Percentiles rank a stretch among this genome's conserved stretches.
phyloP scores from a whole-genome alignment of 2,113 vertebrate species.

The Dipodomys merriami region DNA sequence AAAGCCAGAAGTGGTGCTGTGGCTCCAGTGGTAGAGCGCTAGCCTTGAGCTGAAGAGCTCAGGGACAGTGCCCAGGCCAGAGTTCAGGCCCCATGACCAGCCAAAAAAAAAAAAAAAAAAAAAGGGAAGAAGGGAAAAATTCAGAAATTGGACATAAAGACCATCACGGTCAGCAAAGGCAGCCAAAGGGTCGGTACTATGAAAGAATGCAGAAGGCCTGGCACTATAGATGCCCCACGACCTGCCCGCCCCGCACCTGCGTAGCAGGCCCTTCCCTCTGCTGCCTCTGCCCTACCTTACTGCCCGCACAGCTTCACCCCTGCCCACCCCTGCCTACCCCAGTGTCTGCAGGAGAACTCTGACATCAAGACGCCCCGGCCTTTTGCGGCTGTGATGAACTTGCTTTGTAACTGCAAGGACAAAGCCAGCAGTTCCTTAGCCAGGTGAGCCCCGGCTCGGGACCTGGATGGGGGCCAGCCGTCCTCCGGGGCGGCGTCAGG shows the following conservation, averaged over 20 bases:
- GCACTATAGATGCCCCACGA: background rate
- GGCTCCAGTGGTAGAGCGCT: too few species aligned
- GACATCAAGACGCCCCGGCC: slow-evolving; percentile 90
- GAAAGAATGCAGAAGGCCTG: too few species aligned
- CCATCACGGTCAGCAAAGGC: too few species aligned
- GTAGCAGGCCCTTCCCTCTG: too few species aligned
- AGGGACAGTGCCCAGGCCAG: too few species aligned
- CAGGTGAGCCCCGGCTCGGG: slow-evolving; percentile 83
- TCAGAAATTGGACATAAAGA: too few species aligned
- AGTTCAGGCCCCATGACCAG: too few species aligned
- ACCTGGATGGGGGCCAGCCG: accelerated
- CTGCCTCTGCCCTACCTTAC: too few species aligned
- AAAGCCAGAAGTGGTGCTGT: too few species aligned
- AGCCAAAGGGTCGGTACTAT: background rate
- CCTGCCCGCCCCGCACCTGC: too few species aligned
- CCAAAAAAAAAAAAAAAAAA: background rate
- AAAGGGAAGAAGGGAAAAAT: background rate
- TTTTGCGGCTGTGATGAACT: slow-evolving; percentile 89
- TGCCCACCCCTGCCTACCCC: slow-evolving; percentile 24
- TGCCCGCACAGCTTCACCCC: too few species aligned
- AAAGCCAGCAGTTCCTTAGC: slow-evolving; percentile 83
- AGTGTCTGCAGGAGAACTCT: slow-evolving; percentile 89
- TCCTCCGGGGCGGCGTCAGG: accelerated
- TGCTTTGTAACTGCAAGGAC: slow-evolving; percentile 91
- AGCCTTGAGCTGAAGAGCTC: too few species aligned